phyloP scores from a whole-genome alignment of 2,113 vertebrate species.

The Phalacrocorax carbo region DNA sequence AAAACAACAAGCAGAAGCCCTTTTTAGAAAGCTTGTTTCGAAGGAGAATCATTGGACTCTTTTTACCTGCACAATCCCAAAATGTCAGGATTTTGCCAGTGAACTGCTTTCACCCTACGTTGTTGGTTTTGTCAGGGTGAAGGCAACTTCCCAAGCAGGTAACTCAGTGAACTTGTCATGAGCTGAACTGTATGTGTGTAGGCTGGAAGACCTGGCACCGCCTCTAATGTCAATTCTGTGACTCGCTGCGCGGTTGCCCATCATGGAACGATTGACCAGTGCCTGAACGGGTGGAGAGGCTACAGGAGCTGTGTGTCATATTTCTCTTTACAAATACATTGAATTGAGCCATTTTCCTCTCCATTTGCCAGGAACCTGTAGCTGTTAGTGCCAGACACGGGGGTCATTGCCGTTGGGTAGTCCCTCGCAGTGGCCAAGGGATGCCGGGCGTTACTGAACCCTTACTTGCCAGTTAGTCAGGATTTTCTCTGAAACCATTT shows the following conservation, averaged over 20 bases:
- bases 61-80: neutral
- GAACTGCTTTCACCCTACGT: neutral
- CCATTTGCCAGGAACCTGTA: neutral
- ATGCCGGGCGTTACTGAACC: neutral
- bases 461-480: neutral
- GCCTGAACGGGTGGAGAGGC: neutral
- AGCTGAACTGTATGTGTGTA: neutral
- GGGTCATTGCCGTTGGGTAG: rapidly evolving
- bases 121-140: neutral
- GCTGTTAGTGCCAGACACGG: neutral
- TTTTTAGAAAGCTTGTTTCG: neutral
- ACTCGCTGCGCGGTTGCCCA: neutral
- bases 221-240: neutral
- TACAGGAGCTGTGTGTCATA: neutral
- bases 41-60: neutral
- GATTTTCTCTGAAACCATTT: neutral
- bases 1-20: neutral
- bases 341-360: neutral
- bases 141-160: neutral
- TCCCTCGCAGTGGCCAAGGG: too few relatives aligned
- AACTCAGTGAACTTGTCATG: neutral
- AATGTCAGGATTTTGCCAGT: neutral
- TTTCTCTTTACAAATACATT: neutral
- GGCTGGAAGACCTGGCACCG: neutral
- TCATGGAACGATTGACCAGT: neutral